These are phyloP conservation scores for Hypanus sabinus DNA, from an alignment of 2,113 vertebrate species.

Conservation along the genomic window DNA sequence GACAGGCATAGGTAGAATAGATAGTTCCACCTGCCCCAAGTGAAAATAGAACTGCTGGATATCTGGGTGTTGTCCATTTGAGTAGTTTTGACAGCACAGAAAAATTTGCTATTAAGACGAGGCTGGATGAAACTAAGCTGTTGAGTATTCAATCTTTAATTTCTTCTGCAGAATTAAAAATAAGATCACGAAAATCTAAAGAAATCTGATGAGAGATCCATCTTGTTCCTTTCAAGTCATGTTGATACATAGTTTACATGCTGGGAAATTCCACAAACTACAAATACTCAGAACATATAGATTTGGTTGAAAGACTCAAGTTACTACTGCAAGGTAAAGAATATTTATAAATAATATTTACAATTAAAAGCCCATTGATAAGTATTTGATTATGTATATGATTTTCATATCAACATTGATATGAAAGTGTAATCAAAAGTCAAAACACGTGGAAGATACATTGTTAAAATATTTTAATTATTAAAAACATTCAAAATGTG, in stretches of 20 bases:
- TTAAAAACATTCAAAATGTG: neutral
- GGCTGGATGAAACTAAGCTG: neutral
- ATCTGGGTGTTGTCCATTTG: neutral
- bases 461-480: neutral
- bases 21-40: too few relatives aligned
- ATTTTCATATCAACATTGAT: neutral
- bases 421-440: neutral
- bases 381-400: too few relatives aligned
- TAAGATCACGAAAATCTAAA: neutral
- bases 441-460: neutral
- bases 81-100: neutral
- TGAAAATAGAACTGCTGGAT: neutral
- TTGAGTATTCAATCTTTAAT: neutral
- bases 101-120: neutral
- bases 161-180: neutral
- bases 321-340: neutral
- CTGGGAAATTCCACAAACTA: neutral
- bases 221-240: neutral
- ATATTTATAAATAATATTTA: neutral
- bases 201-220: neutral
- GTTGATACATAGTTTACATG: neutral
- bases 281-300: neutral
- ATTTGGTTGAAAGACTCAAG: neutral
- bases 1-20: too few relatives aligned
- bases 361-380: too few relatives aligned